Percentiles rank a stretch among this genome's conserved stretches.
phyloP scores from a whole-genome alignment of 2,888 invertebrate genomes.

The Zele albiditarsus region DNA sequence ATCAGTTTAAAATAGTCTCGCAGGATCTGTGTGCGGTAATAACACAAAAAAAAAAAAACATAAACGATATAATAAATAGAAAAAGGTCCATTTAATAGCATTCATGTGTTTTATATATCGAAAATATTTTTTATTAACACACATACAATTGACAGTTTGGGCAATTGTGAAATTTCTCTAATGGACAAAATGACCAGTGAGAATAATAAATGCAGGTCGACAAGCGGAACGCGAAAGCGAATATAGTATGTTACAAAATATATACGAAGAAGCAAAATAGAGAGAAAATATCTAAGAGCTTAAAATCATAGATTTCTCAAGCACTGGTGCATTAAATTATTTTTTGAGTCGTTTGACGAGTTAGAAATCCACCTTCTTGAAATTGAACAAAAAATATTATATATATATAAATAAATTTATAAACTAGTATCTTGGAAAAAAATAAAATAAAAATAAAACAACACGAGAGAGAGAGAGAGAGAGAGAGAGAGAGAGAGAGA shows the following conservation, averaged over 20 bases:
- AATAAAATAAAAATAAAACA: conserved; percentile 3
- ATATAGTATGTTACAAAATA: conserved; percentile 4
- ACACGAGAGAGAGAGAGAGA: not conserved
- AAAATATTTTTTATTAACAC: not conserved
- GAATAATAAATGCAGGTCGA: conserved; percentile 15
- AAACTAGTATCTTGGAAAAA: not conserved
- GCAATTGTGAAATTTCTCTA: not conserved
- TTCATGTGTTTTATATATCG: not conserved
- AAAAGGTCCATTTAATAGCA: not conserved
- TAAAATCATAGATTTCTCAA: conserved; percentile 12
- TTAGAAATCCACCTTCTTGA: conserved; percentile 20
- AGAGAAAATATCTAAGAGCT: conserved; percentile 12
- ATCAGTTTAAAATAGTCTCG: conserved; percentile 57
- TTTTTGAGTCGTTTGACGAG: conserved; percentile 25
- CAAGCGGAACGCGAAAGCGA: conserved; percentile 28
- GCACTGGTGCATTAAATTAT: conserved; percentile 38
- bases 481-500: no score
- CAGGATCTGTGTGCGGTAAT: conserved; percentile 56
- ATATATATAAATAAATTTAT: not conserved
- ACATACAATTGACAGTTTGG: not conserved
- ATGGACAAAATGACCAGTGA: conserved; percentile 4
- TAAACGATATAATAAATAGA: conserved; percentile 13
- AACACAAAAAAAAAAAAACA: conserved; percentile 32
- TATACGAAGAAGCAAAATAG: not conserved
- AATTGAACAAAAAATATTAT: not conserved